A percentile compares a stretch with the other conserved stretches of the same genome.
Conservation (phyloP, 2,113 vertebrate genomes). For the Thinocorus orbignyianus region DNA sequence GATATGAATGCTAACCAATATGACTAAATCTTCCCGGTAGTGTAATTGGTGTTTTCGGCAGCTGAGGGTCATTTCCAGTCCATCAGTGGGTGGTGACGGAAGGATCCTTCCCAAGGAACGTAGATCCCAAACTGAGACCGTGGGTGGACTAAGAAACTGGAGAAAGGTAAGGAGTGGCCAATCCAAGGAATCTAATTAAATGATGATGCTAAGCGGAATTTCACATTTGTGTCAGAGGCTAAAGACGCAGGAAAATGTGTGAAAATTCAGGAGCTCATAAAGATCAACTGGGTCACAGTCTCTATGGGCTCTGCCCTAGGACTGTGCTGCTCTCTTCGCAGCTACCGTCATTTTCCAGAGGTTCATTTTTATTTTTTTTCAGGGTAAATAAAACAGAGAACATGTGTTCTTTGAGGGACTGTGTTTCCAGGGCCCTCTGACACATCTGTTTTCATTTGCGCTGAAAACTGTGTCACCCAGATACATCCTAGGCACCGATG, state of each 20-base stretch:
- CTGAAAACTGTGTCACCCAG: slow-evolving; percentile 24
- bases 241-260: not conserved
- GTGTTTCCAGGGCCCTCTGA: not conserved
- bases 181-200: not conserved
- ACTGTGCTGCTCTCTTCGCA: not conserved
- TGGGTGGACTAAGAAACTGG: fast-evolving
- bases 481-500: not conserved
- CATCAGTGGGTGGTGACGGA: not conserved
- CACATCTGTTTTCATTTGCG: fast-evolving
- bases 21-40: slow-evolving; percentile 28
- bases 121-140: not conserved
- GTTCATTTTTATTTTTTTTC: not conserved
- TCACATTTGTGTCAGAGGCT: not conserved
- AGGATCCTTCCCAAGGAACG: not conserved
- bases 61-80: slow-evolving; percentile 8
- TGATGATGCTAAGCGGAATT: not conserved
- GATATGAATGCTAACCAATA: slow-evolving; percentile 32
- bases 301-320: not conserved
- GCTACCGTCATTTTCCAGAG: not conserved
- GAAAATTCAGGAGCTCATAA: not conserved
- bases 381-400: not conserved
- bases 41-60: not conserved
- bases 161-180: not conserved
- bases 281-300: not conserved
- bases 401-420: not conserved